These are phyloP conservation scores for Eulacestoma nigropectus DNA, from an alignment of 2,113 vertebrate species.

Conservation along the genomic window DNA sequence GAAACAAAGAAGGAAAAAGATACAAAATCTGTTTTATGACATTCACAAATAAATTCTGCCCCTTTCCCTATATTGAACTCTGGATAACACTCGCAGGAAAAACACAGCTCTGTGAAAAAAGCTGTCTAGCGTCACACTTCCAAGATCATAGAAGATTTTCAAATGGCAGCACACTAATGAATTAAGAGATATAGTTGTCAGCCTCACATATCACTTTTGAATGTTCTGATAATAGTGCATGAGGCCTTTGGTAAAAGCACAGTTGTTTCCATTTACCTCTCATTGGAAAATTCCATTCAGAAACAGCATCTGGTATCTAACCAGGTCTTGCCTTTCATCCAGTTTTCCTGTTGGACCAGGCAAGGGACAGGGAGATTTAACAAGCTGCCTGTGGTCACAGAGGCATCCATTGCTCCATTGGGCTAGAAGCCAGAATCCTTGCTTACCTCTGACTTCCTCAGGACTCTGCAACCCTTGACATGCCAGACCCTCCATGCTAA, in stretches of 20 bases:
- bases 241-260: neutral
- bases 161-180: neutral
- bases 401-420: fast-evolving
- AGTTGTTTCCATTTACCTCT: neutral
- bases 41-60: neutral
- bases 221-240: neutral
- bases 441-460: neutral
- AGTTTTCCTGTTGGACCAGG: neutral
- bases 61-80: neutral
- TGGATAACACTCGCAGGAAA: neutral
- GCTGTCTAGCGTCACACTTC: neutral
- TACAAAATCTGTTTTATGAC: neutral
- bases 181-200: neutral
- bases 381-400: neutral
- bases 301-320: constrained; percentile 11
- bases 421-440: neutral
- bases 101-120: neutral
- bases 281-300: constrained; percentile 3
- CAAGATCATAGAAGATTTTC: neutral
- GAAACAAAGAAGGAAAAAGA: neutral
- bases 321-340: neutral
- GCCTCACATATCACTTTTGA: neutral
- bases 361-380: neutral
- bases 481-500: neutral
- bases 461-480: neutral